A percentile compares a stretch with the other conserved stretches of the same genome.
Evolutionary conservation across 2,797 vertebrate genomes (phyloP).

Genomic region (Sebastes itinus): DNA sequence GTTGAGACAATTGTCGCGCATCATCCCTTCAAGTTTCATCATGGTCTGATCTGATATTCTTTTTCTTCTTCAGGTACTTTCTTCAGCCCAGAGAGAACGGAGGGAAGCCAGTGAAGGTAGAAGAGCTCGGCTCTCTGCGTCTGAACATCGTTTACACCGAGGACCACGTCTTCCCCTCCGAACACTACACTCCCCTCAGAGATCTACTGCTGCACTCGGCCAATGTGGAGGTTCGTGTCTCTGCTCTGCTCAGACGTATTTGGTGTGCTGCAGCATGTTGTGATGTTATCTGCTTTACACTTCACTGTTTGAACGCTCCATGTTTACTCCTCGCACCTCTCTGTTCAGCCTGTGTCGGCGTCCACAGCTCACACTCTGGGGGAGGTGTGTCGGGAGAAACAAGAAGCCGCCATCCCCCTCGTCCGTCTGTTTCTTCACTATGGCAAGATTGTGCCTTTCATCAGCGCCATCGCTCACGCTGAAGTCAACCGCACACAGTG

Average conservation of each 20-base stretch:
- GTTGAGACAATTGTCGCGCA: neutral
- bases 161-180: slow-evolving; percentile 96
- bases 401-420: slow-evolving; percentile 96
- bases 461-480: slow-evolving; percentile 94
- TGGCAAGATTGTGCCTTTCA: slow-evolving; percentile 96
- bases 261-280: neutral
- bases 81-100: slow-evolving; percentile 95
- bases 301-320: neutral
- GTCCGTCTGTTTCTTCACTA: slow-evolving; percentile 96
- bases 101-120: slow-evolving; percentile 92
- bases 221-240: slow-evolving; percentile 85
- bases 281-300: neutral
- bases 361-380: slow-evolving; percentile 94
- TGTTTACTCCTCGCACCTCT: neutral
- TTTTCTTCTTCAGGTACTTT: slow-evolving; percentile 88
- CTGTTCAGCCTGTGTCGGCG: slow-evolving; percentile 91
- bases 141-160: slow-evolving; percentile 98
- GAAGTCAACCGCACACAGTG: slow-evolving; percentile 98
- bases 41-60: neutral
- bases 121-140: slow-evolving; percentile 94
- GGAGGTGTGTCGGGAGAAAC: slow-evolving; percentile 97
- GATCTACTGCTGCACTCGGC: slow-evolving; percentile 92
- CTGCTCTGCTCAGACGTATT: neutral
- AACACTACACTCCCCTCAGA: slow-evolving; percentile 92
- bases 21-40: neutral